Base-by-base conservation (phyloP, 1,140 invertebrate genomes). In the Scaptomyza pallida region DNA sequence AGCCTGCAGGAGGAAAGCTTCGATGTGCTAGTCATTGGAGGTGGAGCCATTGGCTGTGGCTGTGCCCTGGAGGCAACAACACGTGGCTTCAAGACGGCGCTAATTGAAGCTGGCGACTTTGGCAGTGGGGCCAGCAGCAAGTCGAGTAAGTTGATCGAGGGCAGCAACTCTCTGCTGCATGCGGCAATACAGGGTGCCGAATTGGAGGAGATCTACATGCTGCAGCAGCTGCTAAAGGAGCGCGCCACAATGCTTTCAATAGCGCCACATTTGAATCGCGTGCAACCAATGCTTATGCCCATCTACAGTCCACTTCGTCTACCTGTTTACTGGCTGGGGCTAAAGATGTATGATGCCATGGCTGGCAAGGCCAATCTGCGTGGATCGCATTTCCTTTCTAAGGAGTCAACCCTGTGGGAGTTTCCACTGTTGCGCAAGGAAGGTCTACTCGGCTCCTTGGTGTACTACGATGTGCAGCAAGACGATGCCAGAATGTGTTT, bases 11-110 rank as follows among this genome's bases (percentile, higher is more conserved):
- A 17, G 2, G 68, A 95, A 35, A 91, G 92, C 12, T 99, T 95
- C 91, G 99, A 99, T 92, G 93, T 99, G 8, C 92, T 99, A 2
- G 96, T 99, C 16, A 95, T 99, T 82, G 98, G 98, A 2, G 98
- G 98, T 1, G 98, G 98, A 21, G 97, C 97, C 5, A 98, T 97
- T 0, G 97, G 97, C 0, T 94, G 95, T 19, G 98, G 98, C 30
- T 98, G 97, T 82, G 82, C 78, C 5, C 16, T 86, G 5, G 82
- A 86, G 5, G 48, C 82, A 3, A 70, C 63, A 3, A 59, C 74
- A 26, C 70, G 82, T 1, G 82, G 82, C 15, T 57, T 86, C 4
- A 78, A 75, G 15, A 82, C 82, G 3, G 82, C 82, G 0, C 37
- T 86, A 0, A 64, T 86, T 1, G 82, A 86, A 23, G 67, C 78